Evolutionary conservation across 2,888 invertebrate species (phyloP), one percentile per base, ranked within the genome.

Genomic region (Colostygia pectinataria): DNA sequence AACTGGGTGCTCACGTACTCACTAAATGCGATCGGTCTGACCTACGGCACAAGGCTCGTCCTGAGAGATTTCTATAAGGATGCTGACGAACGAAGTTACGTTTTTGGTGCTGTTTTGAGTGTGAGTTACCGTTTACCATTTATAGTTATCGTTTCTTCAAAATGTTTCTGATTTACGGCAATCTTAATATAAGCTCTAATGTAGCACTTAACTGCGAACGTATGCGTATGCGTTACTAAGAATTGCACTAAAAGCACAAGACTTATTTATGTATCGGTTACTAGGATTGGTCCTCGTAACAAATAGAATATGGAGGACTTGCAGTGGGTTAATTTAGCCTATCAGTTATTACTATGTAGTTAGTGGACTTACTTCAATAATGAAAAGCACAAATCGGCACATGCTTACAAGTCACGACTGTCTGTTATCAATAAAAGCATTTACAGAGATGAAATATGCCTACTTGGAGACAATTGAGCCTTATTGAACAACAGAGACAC

Each of bases 1-100:
- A 93, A 94, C 91, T 95, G 95, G 95, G 91, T 95, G 13, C 91
- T 95, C 24, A 93, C 95, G 4, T 96, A 94, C 70, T 87, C 92
- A 8, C 92, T 94, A 53, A 95, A 95, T 68, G 94, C 95, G 0
- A 81, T 96, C 12, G 94, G 95, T 2, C 93, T 96, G 68, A 94
- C 94, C 86, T 96, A 95, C 72, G 96, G 96, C 0, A 92, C 94
- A 0, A 83, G 92, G 41, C 84, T 96, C 5, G 94, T 95, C 10
- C 70, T 95, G 12, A 84, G 90, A 0, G 93, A 94, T 65, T 90
- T 92, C 5, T 81, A 90, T 8, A 83, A 91, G 14, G 90, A 91
- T 0, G 76, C 86, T 1, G 92, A 92, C 4, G 91, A 93, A 8
- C 86, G 91, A 12, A 88, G 85, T 53, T 95, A 95, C 61, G 91